These are phyloP conservation scores for Phrynocephalus vlangalii DNA, from an alignment of 2,797 vertebrate genomes.

Conservation along the genomic window DNA sequence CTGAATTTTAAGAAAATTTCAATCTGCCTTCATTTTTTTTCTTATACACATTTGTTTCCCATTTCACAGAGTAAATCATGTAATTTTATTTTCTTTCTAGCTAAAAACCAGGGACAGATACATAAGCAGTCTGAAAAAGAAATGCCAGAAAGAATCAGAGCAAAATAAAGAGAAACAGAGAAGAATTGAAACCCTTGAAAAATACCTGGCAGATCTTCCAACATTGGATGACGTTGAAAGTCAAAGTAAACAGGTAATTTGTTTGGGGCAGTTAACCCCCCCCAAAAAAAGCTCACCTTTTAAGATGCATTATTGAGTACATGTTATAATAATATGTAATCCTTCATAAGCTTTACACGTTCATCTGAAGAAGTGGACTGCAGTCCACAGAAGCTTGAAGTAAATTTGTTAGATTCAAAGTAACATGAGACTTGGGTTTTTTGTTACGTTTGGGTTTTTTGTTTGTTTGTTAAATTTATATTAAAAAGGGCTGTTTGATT, in stretches of 20 bases:
- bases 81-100: slow-evolving; percentile 71
- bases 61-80: slow-evolving; percentile 1
- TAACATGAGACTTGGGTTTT: no score
- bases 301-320: neutral
- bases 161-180: slow-evolving; percentile 93
- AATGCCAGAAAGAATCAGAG: slow-evolving; percentile 90
- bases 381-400: neutral
- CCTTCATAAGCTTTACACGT: neutral
- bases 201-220: slow-evolving; percentile 93
- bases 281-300: neutral
- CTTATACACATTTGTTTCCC: slow-evolving; percentile 29
- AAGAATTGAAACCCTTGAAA: slow-evolving; percentile 95
- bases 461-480: neutral
- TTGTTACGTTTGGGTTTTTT: no score
- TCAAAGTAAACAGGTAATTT: slow-evolving; percentile 88
- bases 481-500: neutral
- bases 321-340: neutral
- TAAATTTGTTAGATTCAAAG: no score
- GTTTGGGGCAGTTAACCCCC: neutral
- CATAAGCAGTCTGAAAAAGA: slow-evolving; percentile 95
- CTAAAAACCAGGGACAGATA: slow-evolving; percentile 96
- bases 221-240: slow-evolving; percentile 90
- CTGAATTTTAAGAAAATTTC: slow-evolving; percentile 32
- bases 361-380: neutral
- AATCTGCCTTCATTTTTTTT: slow-evolving; percentile 8